Evolutionary conservation across 2,888 invertebrate species (phyloP).

Genomic region (Leptothorax acervorum): DNA sequence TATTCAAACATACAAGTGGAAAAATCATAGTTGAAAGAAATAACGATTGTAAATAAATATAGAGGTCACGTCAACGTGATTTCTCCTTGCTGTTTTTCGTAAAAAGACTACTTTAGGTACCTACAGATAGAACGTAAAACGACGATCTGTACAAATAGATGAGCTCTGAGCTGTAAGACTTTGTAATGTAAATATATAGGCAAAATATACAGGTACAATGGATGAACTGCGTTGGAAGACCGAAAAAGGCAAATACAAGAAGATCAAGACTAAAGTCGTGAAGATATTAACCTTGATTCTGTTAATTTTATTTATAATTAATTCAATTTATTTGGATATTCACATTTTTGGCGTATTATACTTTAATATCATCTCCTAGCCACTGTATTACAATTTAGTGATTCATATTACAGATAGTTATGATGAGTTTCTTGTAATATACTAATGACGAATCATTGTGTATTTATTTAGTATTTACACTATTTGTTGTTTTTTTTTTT

Average conservation of each 20-base stretch:
- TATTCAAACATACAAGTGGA: conserved; percentile 55
- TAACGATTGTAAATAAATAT: conserved; percentile 73
- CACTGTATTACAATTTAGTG: conserved; percentile 68
- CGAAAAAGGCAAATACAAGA: conserved; percentile 63
- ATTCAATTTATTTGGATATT: conserved; percentile 67
- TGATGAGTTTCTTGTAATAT: conserved; percentile 68
- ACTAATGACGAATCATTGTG: conserved; percentile 63
- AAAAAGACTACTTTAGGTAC: conserved; percentile 61
- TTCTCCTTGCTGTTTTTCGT: conserved; percentile 61
- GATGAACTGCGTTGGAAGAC: conserved; percentile 62
- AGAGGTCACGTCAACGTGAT: conserved; percentile 54
- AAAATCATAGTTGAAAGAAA: conserved; percentile 48
- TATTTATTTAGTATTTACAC: conserved; percentile 60
- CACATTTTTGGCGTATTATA: conserved; percentile 65
- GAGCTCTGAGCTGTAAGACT: conserved; percentile 56
- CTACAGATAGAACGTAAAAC: conserved; percentile 58
- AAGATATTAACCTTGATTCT: conserved; percentile 61
- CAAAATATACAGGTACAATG: conserved; percentile 53
- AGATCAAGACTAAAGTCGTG: conserved; percentile 64
- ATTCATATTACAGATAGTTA: conserved; percentile 67
- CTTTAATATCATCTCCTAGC: conserved; percentile 65
- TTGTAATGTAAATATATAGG: conserved; percentile 76
- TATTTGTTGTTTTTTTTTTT: conserved; percentile 51
- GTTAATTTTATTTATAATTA: conserved; percentile 68
- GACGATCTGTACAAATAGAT: conserved; percentile 43